Evolutionary conservation across 2,888 invertebrate species (phyloP), one percentile per base, ranked within the genome.

Genomic region (Drosophila percnosoma): DNA sequence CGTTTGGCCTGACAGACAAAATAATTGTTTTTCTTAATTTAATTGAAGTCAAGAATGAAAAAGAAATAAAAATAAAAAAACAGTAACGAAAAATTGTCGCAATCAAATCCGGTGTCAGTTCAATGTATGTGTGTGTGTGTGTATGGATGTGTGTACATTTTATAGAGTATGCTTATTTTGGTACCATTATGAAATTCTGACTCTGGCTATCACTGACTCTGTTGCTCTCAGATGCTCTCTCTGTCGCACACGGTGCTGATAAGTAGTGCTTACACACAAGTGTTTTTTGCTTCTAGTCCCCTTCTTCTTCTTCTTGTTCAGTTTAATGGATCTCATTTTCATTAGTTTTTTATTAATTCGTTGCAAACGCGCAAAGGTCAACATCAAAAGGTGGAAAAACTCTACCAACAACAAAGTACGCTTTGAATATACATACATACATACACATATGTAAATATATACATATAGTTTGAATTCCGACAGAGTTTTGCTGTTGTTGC

Each of bases 61-160:
- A 21, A 7, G 21, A 33, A 33, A 10, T 31, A 21, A 13, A 13
- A 1, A 21, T 7, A 21, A 45, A 27, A 27, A 8, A 4, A 45
- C 21, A 24, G 4, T 45, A 45, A 38, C 6, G 6, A 38, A 75
- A 61, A 58, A 73, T 59, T 68, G 74, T 76, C 79, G 72, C 72
- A 65, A 63, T 57, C 52, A 77, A 83, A 85, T 83, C 87, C 87
- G 87, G 87, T 87, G 61, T 65, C 49, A 21, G 31, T 54, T 38
- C 40, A 57, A 53, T 24, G 5, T 18, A 55, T 36, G 38, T 24
- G 33, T 60, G 8, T 27, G 38, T 24, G 33, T 29, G 55, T 54
- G 13, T 49, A 24, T 38, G 38, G 15, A 57, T 24, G 51, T 66
- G 15, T n/a, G 36, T 40, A 34, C 4, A 59, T 21, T 4, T 15